These are phyloP conservation scores for Listronotus oregonensis DNA, from an alignment of 1,140 invertebrate genomes.

Conservation along the genomic window DNA sequence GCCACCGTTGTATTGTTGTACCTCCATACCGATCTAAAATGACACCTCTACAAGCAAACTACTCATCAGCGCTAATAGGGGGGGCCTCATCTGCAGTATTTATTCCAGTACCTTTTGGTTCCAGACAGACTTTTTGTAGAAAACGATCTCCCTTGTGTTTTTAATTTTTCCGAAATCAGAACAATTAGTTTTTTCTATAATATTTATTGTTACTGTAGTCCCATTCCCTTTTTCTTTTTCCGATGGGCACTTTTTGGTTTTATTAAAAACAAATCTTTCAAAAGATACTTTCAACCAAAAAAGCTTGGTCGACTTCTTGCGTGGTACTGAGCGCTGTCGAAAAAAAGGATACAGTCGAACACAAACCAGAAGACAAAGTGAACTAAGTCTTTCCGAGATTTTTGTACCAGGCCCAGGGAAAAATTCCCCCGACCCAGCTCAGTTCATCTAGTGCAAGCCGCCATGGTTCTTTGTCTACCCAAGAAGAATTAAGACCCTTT, in stretches of 20 bases:
- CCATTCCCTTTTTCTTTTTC: constrained; percentile 61
- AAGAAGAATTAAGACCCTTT: constrained; percentile 61
- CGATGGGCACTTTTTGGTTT: constrained; percentile 62
- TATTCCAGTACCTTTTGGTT: constrained; percentile 63
- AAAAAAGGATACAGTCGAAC: constrained; percentile 31
- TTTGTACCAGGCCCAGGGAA: constrained; percentile 60
- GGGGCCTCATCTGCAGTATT: constrained; percentile 59
- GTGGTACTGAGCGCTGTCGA: constrained; percentile 54
- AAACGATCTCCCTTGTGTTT: constrained; percentile 56
- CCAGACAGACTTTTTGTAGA: constrained; percentile 53
- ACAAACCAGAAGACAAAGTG: constrained; percentile 57
- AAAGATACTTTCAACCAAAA: constrained; percentile 61
- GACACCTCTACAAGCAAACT: constrained; percentile 56
- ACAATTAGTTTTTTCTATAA: constrained; percentile 59
- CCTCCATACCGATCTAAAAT: constrained; percentile 63
- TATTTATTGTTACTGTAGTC: constrained; percentile 62
- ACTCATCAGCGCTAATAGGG: constrained; percentile 59
- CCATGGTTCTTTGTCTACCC: constrained; percentile 58
- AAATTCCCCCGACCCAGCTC: constrained; percentile 52
- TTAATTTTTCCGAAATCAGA: constrained; percentile 62
- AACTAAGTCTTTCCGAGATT: constrained; percentile 59
- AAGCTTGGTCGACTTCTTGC: constrained; percentile 60
- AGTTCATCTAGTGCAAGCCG: constrained; percentile 44
- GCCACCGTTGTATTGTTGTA: constrained; percentile 63
- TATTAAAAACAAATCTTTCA: constrained; percentile 65